A percentile compares a stretch with the other conserved stretches of the same genome.
phyloP scores from a whole-genome alignment of 2,888 invertebrate species.

The Drosophila neonasuta region DNA sequence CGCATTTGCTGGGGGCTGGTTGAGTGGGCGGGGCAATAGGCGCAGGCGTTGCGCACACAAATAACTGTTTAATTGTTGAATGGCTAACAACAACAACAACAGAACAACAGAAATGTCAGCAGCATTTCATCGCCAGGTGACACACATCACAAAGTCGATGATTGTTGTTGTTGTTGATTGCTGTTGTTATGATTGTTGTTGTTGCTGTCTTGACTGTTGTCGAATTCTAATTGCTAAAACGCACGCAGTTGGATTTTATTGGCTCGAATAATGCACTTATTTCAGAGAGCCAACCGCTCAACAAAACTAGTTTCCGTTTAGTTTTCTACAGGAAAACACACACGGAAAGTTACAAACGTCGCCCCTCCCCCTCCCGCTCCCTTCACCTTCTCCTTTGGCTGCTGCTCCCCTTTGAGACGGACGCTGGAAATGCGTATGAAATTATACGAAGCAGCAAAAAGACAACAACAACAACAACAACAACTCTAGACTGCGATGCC shows the following conservation, averaged over 20 bases:
- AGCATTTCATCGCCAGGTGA: conserved; percentile 47
- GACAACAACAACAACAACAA: conserved; percentile 40
- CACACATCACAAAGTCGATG: conserved; percentile 33
- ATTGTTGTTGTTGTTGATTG: neutral
- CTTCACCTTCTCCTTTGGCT: neutral
- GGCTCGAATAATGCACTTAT: conserved; percentile 62
- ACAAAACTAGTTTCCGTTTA: conserved; percentile 69
- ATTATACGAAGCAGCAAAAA: conserved; percentile 69
- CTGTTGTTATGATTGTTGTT: conserved; percentile 1
- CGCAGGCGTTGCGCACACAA: conserved; percentile 30
- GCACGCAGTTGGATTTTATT: conserved; percentile 42
- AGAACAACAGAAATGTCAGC: conserved; percentile 22
- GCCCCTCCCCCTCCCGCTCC: neutral
- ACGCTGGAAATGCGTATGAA: conserved; percentile 74
- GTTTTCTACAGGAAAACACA: conserved; percentile 50
- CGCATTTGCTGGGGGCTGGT: conserved; percentile 27
- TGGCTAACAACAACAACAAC: neutral
- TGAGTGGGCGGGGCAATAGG: conserved; percentile 27
- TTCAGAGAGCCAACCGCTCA: conserved; percentile 29
- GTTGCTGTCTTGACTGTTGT: conserved; percentile 20
- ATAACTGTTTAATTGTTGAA: conserved; percentile 76
- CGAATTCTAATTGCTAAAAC: conserved; percentile 65
- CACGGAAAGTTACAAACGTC: conserved; percentile 42
- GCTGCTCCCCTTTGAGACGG: conserved; percentile 33
- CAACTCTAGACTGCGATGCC: conserved; percentile 48